These are phyloP conservation scores for Pammene fasciana DNA, from an alignment of 2,888 invertebrate species.

Conservation along the genomic window DNA sequence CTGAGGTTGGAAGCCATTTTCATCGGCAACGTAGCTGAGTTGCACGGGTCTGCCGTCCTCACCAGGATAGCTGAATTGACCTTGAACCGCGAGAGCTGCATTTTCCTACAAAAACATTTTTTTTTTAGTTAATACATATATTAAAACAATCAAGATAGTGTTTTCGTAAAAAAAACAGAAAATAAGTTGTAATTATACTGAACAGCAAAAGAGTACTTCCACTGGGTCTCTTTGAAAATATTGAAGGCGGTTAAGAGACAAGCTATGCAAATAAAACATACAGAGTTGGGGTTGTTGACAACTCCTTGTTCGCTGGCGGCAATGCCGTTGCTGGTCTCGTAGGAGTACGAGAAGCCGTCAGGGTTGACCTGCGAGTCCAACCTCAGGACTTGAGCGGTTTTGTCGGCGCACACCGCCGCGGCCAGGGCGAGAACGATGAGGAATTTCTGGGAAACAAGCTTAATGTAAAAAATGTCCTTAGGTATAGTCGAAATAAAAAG, in stretches of 20 bases:
- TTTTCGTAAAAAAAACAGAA: too few species aligned
- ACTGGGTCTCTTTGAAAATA: too few species aligned
- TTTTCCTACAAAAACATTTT: background rate
- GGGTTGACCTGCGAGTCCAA: conserved; percentile 7
- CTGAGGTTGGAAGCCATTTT: conserved; percentile 6
- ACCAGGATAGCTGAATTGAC: background rate
- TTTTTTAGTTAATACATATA: too few species aligned
- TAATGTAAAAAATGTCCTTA: too few species aligned
- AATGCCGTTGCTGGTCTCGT: conserved; percentile 8
- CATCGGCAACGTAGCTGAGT: background rate
- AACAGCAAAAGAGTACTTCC: too few species aligned
- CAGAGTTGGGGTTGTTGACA: background rate
- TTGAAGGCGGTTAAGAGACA: too few species aligned
- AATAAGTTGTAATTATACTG: too few species aligned
- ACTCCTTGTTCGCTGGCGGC: background rate
- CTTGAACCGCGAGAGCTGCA: background rate
- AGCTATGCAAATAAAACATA: background rate
- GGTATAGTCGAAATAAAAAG: too few species aligned
- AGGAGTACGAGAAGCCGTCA: background rate
- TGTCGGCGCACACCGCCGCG: background rate
- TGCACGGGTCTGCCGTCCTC: background rate
- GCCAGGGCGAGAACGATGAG: background rate
- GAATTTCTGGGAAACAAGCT: background rate
- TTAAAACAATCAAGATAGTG: too few species aligned
- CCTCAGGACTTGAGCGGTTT: background rate